Percentiles rank a stretch among this genome's conserved stretches.
These are phyloP conservation scores for Aethes cnicana DNA, from an alignment of 2,888 invertebrate species.

Conservation along the genomic window DNA sequence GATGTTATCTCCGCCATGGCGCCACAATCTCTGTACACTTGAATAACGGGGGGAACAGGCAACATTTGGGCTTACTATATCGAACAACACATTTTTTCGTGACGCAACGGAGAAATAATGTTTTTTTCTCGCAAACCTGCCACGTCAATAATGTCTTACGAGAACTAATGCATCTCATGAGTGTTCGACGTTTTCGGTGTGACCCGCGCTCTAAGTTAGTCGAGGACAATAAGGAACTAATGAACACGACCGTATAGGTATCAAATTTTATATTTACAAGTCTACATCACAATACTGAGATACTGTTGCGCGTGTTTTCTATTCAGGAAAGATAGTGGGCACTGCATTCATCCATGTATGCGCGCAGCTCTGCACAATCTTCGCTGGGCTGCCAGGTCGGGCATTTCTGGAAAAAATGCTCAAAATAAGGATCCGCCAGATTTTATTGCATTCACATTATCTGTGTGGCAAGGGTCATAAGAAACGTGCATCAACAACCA, in stretches of 20 bases:
- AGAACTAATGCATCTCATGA: too few species aligned
- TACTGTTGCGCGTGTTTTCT: background rate
- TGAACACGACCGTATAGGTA: background rate
- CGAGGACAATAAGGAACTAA: background rate
- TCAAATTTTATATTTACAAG: constrained; percentile 21
- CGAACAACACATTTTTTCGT: too few species aligned
- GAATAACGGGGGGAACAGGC: constrained; percentile 65
- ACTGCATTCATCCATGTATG: constrained; percentile 52
- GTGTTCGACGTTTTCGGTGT: too few species aligned
- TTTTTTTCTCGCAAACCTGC: too few species aligned
- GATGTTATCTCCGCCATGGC: constrained; percentile 37
- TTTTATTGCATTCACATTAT: too few species aligned
- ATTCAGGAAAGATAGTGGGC: constrained; percentile 38
- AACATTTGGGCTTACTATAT: constrained; percentile 53
- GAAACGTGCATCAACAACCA: too few species aligned
- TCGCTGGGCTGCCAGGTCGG: constrained; percentile 51
- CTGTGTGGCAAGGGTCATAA: too few species aligned
- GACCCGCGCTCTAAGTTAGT: too few species aligned
- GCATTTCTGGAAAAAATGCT: constrained; percentile 53
- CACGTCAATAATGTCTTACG: too few species aligned
- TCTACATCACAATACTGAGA: background rate
- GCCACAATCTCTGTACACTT: constrained; percentile 53
- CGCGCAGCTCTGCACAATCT: constrained; percentile 49
- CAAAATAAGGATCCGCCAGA: too few species aligned
- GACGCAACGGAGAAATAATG: too few species aligned